A percentile compares a stretch with the other conserved stretches of the same genome.
Evolutionary conservation across 1,140 invertebrate genomes (phyloP).

Genomic region (Platyura marginata): DNA sequence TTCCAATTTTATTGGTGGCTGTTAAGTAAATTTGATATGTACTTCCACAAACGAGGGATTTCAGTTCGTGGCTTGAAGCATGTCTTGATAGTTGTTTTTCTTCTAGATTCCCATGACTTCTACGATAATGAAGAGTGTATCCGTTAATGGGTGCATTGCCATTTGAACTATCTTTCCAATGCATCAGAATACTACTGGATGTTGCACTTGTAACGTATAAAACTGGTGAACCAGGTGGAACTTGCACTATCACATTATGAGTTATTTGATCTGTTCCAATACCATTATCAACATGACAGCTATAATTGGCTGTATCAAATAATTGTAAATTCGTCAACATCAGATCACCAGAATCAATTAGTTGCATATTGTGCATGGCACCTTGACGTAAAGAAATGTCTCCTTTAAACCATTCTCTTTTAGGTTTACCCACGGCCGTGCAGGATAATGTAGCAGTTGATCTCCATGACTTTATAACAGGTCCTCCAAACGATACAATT

Average conservation of each 20-base stretch:
- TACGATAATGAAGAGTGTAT: slow-evolving; percentile 45
- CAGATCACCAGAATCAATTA: slow-evolving; percentile 41
- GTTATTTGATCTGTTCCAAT: slow-evolving; percentile 44
- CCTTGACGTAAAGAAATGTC: slow-evolving; percentile 27
- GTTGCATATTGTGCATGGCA: slow-evolving; percentile 33
- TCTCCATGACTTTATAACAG: slow-evolving; percentile 42
- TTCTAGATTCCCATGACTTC: slow-evolving; percentile 39
- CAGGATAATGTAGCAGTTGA: slow-evolving; percentile 40
- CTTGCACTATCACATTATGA: slow-evolving; percentile 41
- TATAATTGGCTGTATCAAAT: slow-evolving; percentile 52
- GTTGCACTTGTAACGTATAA: slow-evolving; percentile 52
- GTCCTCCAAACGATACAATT: slow-evolving; percentile 48
- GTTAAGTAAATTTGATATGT: slow-evolving; percentile 53
- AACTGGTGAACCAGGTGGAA: slow-evolving; percentile 46
- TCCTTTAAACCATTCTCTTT: slow-evolving; percentile 42
- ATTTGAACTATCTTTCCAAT: slow-evolving; percentile 49
- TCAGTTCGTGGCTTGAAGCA: slow-evolving; percentile 44
- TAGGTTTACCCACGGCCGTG: slow-evolving; percentile 42
- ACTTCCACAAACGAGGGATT: slow-evolving; percentile 50
- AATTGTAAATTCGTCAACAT: slow-evolving; percentile 41
- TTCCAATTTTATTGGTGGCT: slow-evolving; percentile 53
- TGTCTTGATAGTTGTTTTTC: slow-evolving; percentile 42
- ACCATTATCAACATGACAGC: slow-evolving; percentile 53
- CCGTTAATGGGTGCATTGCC: slow-evolving; percentile 46
- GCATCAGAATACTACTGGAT: slow-evolving; percentile 45